Base-by-base conservation (phyloP, 2,888 invertebrate genomes). In the Mythimna loreyi region DNA sequence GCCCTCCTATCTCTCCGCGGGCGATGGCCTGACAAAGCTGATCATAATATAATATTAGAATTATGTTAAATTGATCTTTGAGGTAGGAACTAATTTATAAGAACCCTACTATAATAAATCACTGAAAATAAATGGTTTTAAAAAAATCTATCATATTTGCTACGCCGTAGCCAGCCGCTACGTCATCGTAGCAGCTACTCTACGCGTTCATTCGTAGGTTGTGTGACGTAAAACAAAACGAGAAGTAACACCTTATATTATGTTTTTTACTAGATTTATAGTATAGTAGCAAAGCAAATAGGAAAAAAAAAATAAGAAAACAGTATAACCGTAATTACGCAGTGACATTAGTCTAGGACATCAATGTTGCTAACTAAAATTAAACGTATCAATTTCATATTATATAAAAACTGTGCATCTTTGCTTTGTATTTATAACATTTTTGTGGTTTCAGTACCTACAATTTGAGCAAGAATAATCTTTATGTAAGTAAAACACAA, bases 1-100 rank as follows among this genome's bases (percentile, higher is more conserved):
- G 67, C 59, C n/a, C 50, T 47, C 23, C 61, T 57, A 57, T 58
- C 47, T 59, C 33, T 49, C 74, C 59, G 55, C 25, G 43, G 45
- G 67, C 80, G 45, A 59, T 56, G 16, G 50, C 60, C 55, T 67
- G 47, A 58, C 59, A 53, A 79, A 55, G 75, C 47, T 75, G 21
- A 73, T 79, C 47, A 64, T 63, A 13, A 63, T 63, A 43, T 56
- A 36, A 78, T 71, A 47, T 53, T 47, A n/a, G n/a, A 60, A 53
- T 72, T 47, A 60, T 40, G 4, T 72, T 53, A 30, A 59, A 11
- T 40, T 40, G 30, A 30, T 40, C n/a, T 40, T 60, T n/a, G 52
- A 53, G 52, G 19, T 21, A 59, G 11, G 19, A 11, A 43, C 16
- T 11, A 33, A 56, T 36, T 33, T 30, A 53, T 30, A 8, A 5